A percentile compares a stretch with the other conserved stretches of the same genome.
Evolutionary conservation across 1,140 invertebrate species (phyloP).

Genomic region (Coenobita brevimanus): DNA sequence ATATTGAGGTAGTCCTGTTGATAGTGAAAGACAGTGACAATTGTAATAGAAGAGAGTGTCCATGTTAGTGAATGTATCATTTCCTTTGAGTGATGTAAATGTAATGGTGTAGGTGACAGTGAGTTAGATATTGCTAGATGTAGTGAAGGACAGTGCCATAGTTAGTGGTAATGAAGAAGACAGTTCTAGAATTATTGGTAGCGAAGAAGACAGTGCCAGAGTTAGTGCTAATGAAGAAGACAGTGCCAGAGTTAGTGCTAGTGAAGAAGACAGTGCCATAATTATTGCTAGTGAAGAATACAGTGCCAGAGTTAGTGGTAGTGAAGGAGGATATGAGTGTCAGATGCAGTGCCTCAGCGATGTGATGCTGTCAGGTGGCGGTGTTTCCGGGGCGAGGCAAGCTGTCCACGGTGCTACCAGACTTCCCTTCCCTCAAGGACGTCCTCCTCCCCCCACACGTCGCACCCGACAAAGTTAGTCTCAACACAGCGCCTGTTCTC

Average conservation of each 20-base stretch:
- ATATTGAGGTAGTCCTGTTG: no score
- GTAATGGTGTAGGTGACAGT: no score
- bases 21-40: no score
- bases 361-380: not conserved
- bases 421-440: slow-evolving; percentile 76
- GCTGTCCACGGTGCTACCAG: slow-evolving; percentile 75
- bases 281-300: not conserved
- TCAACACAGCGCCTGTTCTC: not conserved
- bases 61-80: no score
- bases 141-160: no score
- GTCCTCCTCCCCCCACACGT: slow-evolving; percentile 73
- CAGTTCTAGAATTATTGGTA: not conserved
- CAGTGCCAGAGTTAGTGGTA: not conserved
- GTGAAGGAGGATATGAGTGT: not conserved
- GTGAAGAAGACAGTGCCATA: not conserved
- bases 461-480: slow-evolving; percentile 73
- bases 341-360: not conserved
- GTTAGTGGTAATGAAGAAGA: not conserved
- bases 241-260: not conserved
- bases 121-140: no score
- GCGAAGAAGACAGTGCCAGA: not conserved
- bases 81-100: no score
- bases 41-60: no score
- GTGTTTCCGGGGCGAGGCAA: slow-evolving; percentile 43
- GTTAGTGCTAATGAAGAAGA: not conserved